A percentile compares a stretch with the other conserved stretches of the same genome.
Evolutionary conservation across 2,888 invertebrate genomes (phyloP).

Genomic region (Chirona hameri): DNA sequence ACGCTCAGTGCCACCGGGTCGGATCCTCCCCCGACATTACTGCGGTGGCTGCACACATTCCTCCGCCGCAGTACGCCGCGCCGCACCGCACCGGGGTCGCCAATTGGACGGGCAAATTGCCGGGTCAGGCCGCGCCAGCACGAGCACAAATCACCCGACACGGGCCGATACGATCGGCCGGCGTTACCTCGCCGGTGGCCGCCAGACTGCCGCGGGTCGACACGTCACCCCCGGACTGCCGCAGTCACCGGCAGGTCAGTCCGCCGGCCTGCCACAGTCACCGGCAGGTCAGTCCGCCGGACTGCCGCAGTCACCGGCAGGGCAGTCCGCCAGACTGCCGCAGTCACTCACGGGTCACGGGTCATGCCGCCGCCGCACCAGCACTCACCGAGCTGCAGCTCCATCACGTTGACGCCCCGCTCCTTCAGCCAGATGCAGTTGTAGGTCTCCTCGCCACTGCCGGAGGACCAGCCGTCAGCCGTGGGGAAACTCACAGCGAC

Average conservation of each 20-base stretch:
- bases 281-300: too few relatives aligned
- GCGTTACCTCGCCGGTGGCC: not conserved
- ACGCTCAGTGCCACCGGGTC: not conserved
- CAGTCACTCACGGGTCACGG: too few relatives aligned
- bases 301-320: too few relatives aligned
- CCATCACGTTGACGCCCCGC: conserved; percentile 58
- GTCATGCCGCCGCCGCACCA: not conserved
- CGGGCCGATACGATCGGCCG: conserved; percentile 2
- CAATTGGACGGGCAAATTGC: not conserved
- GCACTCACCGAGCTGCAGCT: conserved; percentile 54
- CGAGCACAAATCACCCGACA: not conserved
- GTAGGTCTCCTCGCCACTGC: conserved; percentile 58
- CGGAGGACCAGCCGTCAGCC: conserved; percentile 37
- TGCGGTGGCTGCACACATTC: not conserved
- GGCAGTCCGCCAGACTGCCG: too few relatives aligned
- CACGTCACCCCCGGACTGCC: too few relatives aligned
- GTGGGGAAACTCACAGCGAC: not conserved
- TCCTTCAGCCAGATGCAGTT: conserved; percentile 59
- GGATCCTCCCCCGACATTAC: not conserved
- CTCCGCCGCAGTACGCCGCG: not conserved
- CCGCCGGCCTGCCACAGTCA: too few relatives aligned
- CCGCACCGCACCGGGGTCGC: not conserved
- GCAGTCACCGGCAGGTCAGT: too few relatives aligned
- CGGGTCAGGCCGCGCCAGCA: not conserved
- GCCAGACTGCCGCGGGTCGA: too few relatives aligned